Evolutionary conservation across 2,797 vertebrate species (phyloP).

Genomic region (Echiichthys vipera): DNA sequence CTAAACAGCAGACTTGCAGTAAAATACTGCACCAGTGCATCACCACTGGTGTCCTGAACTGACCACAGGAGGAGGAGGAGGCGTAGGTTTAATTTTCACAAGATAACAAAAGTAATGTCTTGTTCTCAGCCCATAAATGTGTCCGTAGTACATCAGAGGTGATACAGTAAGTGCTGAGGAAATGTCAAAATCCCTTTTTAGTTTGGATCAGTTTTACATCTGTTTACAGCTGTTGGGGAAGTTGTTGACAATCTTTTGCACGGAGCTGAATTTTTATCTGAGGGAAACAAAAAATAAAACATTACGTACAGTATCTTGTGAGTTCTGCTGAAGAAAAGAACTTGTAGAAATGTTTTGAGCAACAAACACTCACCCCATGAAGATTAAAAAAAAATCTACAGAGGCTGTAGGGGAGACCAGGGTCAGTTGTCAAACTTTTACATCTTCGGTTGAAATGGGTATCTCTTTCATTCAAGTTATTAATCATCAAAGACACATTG

Average conservation of each 20-base stretch:
- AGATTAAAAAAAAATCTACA: not conserved
- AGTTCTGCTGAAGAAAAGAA: not conserved
- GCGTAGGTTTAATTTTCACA: conserved; percentile 13
- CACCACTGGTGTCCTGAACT: conserved; percentile 20
- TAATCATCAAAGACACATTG: no score
- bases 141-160: not conserved
- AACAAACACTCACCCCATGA: not conserved
- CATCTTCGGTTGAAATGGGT: no score
- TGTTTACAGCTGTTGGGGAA: not conserved
- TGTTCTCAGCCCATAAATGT: not conserved
- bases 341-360: not conserved
- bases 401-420: no score
- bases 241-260: conserved; percentile 13
- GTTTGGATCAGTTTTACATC: not conserved
- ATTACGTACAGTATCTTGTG: conserved; percentile 19
- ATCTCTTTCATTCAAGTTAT: no score
- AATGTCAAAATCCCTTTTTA: not conserved
- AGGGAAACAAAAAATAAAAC: conserved; percentile 1
- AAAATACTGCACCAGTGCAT: conserved; percentile 51
- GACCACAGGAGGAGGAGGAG: not conserved
- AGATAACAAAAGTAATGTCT: conserved; percentile 1
- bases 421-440: no score
- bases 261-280: conserved; percentile 22
- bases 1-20: conserved; percentile 48
- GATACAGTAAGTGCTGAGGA: not conserved